Evolutionary conservation across 2,888 invertebrate species (phyloP).

Genomic region (Drosophila dives): DNA sequence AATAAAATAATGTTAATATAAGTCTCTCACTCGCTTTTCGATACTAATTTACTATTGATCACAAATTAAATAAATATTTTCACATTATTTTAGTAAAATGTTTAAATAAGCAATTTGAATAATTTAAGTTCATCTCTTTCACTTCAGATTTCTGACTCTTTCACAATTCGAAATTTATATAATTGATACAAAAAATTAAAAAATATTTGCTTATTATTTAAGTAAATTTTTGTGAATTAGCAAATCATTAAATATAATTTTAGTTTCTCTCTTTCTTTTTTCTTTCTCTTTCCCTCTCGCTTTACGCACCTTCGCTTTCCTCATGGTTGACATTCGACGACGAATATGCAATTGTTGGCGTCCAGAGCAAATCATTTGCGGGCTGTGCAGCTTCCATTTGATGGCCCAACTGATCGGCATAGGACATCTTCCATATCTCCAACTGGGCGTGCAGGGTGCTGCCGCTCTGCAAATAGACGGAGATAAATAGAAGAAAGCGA

Average conservation of each 20-base stretch:
- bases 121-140: neutral
- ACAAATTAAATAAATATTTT: neutral
- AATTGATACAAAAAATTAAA: neutral
- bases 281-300: neutral
- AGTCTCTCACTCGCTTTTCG: neutral
- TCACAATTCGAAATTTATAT: neutral
- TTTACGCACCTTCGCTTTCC: slow-evolving; percentile 80
- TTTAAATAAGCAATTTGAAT: neutral
- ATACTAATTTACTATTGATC: rapidly evolving
- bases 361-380: slow-evolving; percentile 64
- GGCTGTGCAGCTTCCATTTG: slow-evolving; percentile 42
- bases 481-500: slow-evolving; percentile 37
- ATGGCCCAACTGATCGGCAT: slow-evolving; percentile 85
- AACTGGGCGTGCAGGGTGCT: slow-evolving; percentile 94
- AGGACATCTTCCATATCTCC: slow-evolving; percentile 95
- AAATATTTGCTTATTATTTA: neutral
- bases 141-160: neutral
- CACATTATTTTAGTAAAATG: neutral
- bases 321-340: slow-evolving; percentile 71
- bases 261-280: neutral
- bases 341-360: slow-evolving; percentile 56
- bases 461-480: slow-evolving; percentile 88
- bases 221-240: neutral
- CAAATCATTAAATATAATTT: neutral
- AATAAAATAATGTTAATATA: neutral